Evolutionary conservation across 2,888 invertebrate genomes (phyloP), one percentile per base, ranked within the genome.

Genomic region (Heterodera filipjevi): DNA sequence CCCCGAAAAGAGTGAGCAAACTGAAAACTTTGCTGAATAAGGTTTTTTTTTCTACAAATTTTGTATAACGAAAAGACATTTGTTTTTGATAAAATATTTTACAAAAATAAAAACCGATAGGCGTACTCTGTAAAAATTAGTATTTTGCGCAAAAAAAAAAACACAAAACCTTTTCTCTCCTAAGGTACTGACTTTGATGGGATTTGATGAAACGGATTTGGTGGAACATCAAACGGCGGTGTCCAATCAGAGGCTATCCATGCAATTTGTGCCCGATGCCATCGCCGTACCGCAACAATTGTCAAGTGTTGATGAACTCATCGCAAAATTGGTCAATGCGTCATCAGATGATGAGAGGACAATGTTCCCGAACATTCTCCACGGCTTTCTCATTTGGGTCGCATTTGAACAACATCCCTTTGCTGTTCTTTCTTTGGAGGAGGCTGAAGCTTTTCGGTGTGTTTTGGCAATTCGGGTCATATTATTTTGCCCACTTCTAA

Each of bases 401-500:
- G 76, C 76, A 16, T 33, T 64, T 16, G 76, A 76, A n/a, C 66
- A 66, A n/a, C 68, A 35, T 3, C 19, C 59, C 8, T 49, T 32
- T 74, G n/a, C n/a, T 30, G 39, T 64, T 14, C 53, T 74, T 2
- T 19, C 74, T n/a, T 27, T 75, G 53, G 77, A 44, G 35, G 64
- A 77, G 46, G 77, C 32, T 6, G 77, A 77, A 12, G 33, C 70
- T 6, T 77, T 53, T 46, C 66, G 77, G 77, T 76, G n/a, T n/a
- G n/a, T n/a, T n/a, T n/a, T n/a, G n/a, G n/a, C n/a, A n/a, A n/a
- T n/a, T n/a, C n/a, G n/a, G n/a, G n/a, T n/a, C n/a, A n/a, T n/a
- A n/a, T n/a, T n/a, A n/a, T n/a, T n/a, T n/a, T n/a, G n/a, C n/a
- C n/a, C n/a, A n/a, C n/a, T n/a, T n/a, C n/a, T n/a, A n/a, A n/a